Percentiles rank a stretch among this genome's conserved stretches.
phyloP scores from a whole-genome alignment of 2,888 invertebrate species.

The Hanleya hanleyi region DNA sequence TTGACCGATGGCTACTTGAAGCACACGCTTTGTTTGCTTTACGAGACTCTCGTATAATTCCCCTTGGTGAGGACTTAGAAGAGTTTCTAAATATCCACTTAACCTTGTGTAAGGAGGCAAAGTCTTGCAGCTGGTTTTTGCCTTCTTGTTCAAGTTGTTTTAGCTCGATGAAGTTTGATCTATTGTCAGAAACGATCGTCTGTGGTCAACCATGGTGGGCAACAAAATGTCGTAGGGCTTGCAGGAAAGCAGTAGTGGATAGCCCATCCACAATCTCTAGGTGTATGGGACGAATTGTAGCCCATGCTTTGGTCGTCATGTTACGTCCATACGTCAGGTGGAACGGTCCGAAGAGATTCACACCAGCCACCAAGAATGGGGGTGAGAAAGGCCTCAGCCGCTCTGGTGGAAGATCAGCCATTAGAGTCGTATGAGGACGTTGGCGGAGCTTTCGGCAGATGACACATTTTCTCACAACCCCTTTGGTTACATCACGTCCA shows the following conservation, averaged over 20 bases:
- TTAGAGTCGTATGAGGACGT: not conserved
- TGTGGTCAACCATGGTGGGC: slow-evolving; percentile 12
- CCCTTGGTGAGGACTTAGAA: slow-evolving; percentile 14
- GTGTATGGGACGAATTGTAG: slow-evolving; percentile 21
- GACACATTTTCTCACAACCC: not conserved
- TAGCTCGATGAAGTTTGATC: slow-evolving; percentile 3
- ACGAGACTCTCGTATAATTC: slow-evolving; percentile 23
- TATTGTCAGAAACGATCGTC: slow-evolving; percentile 15
- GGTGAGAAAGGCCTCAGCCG: not conserved
- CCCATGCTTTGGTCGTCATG: slow-evolving; percentile 15
- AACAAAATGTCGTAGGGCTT: slow-evolving; percentile 9
- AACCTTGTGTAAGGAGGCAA: slow-evolving; percentile 6
- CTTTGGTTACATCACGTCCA: not conserved
- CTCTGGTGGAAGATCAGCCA: slow-evolving; percentile 6
- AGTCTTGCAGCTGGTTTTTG: slow-evolving; percentile 10
- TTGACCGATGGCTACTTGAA: slow-evolving; percentile 7
- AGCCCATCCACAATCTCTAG: slow-evolving; percentile 18
- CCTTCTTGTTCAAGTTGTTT: slow-evolving; percentile 8
- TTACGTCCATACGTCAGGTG: slow-evolving; percentile 13
- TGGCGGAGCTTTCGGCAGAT: not conserved
- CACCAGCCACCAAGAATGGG: not conserved
- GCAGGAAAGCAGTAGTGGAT: slow-evolving; percentile 9
- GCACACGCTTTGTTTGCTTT: slow-evolving; percentile 14
- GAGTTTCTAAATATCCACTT: slow-evolving; percentile 19
- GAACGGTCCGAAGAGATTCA: not conserved